phyloP scores from a whole-genome alignment of 2,888 invertebrate genomes.

The Apeira syringaria region DNA sequence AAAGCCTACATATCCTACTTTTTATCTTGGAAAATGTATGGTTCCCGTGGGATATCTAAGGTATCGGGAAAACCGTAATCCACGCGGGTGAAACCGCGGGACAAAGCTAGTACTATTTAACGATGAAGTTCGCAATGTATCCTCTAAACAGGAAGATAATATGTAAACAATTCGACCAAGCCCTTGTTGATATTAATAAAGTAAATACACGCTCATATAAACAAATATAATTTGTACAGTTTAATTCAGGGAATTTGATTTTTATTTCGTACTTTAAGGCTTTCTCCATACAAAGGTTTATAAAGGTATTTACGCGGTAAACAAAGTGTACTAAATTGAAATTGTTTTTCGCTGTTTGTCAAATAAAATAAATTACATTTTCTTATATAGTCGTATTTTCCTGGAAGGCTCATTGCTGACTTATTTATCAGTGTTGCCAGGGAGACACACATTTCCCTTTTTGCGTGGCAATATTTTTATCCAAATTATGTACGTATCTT shows the following conservation, averaged over 20 bases:
- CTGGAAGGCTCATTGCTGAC: constrained; percentile 1
- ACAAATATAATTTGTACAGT: constrained; percentile 1
- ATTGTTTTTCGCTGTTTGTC: constrained; percentile 32
- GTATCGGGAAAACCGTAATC: too few species aligned
- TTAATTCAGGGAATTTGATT: constrained; percentile 14
- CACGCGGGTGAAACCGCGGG: too few species aligned
- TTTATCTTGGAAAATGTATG: too few species aligned
- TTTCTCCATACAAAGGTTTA: constrained; percentile 13
- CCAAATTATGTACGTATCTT: too few species aligned
- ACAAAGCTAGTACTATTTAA: too few species aligned
- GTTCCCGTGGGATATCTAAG: too few species aligned
- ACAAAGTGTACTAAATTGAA: constrained; percentile 29
- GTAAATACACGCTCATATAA: background rate
- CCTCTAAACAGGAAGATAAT: too few species aligned
- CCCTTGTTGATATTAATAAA: background rate
- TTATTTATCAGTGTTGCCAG: constrained; percentile 11
- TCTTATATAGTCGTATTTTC: constrained; percentile 21
- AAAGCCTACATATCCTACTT: too few species aligned
- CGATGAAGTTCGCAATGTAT: too few species aligned
- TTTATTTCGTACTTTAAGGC: constrained; percentile 17
- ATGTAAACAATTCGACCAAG: too few species aligned
- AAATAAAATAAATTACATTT: constrained; percentile 31
- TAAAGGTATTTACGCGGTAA: constrained; percentile 21
- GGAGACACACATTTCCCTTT: background rate
- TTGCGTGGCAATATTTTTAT: too few species aligned